A percentile compares a stretch with the other conserved stretches of the same genome.
Conservation (phyloP, 2,113 vertebrate genomes). For the Poeciliopsis occidentalis region DNA sequence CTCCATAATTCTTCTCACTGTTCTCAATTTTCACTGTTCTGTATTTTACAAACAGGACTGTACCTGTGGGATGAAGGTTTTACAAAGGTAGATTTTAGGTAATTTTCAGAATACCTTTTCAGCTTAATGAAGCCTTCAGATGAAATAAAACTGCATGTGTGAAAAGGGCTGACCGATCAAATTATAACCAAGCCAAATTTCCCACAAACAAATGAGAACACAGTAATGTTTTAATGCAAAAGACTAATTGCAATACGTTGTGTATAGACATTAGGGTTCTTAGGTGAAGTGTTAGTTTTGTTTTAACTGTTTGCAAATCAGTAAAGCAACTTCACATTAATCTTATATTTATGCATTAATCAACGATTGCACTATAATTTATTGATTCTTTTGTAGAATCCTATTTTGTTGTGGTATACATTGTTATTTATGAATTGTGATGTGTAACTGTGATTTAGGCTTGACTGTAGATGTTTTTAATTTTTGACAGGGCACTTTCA, state of each 20-base stretch:
- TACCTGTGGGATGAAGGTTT: not conserved
- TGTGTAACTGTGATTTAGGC: constrained; percentile 89
- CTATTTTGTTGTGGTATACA: constrained; percentile 90
- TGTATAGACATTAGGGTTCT: constrained; percentile 86
- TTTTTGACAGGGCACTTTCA: constrained; percentile 95
- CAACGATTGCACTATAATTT: constrained; percentile 98
- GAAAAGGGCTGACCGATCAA: constrained; percentile 23
- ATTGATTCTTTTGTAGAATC: constrained; percentile 89
- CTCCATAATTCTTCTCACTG: not conserved
- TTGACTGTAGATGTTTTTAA: constrained; percentile 88
- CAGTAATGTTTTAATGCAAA: constrained; percentile 41
- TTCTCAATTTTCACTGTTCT: not conserved
- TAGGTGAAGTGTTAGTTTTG: constrained; percentile 1
- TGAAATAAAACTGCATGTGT: not conserved
- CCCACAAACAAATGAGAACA: constrained; percentile 25
- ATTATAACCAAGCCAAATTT: constrained; percentile 38
- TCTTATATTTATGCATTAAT: constrained; percentile 98
- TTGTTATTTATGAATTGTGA: constrained; percentile 92
- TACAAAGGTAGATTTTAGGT: not conserved
- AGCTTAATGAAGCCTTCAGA: not conserved
- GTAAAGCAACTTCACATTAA: constrained; percentile 85
- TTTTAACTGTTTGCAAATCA: constrained; percentile 81
- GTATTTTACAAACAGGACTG: not conserved
- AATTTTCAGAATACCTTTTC: not conserved
- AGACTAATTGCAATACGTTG: constrained; percentile 87